Evolutionary conservation across 2,113 vertebrate genomes (phyloP).

Genomic region (Plestiodon gilberti): DNA sequence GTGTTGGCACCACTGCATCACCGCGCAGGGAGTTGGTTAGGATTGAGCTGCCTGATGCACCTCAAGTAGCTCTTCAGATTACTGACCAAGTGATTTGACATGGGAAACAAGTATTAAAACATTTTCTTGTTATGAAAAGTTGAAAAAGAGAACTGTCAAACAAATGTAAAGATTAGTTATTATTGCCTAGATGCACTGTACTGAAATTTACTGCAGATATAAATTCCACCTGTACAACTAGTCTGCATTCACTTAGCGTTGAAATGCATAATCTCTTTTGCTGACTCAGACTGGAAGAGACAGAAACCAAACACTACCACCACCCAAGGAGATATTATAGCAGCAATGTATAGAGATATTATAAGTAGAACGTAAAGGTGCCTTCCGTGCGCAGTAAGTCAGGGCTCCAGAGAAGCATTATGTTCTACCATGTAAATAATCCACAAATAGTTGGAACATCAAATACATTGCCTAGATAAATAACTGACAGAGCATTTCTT

Average conservation of each 20-base stretch:
- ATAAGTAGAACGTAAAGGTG: background rate
- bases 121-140: background rate
- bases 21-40: too few species aligned
- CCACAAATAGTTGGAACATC: background rate
- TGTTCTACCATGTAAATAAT: background rate
- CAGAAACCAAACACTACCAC: background rate
- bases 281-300: background rate
- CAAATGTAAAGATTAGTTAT: background rate
- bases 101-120: constrained; percentile 12
- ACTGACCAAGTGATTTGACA: background rate
- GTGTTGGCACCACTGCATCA: too few species aligned
- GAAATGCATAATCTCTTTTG: constrained; percentile 3
- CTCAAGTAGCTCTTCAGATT: background rate
- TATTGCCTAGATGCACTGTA: background rate
- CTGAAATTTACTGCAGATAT: background rate
- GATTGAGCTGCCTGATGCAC: too few species aligned
- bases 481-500: background rate
- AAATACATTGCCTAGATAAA: background rate
- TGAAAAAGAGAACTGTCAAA: constrained; percentile 9
- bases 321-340: background rate
- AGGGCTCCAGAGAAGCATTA: background rate
- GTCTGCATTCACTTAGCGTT: background rate
- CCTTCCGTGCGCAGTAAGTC: background rate
- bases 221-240: constrained; percentile 11
- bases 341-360: background rate